Evolutionary conservation across 2,797 vertebrate species (phyloP).

Genomic region (Crossoptilon crossoptilon): DNA sequence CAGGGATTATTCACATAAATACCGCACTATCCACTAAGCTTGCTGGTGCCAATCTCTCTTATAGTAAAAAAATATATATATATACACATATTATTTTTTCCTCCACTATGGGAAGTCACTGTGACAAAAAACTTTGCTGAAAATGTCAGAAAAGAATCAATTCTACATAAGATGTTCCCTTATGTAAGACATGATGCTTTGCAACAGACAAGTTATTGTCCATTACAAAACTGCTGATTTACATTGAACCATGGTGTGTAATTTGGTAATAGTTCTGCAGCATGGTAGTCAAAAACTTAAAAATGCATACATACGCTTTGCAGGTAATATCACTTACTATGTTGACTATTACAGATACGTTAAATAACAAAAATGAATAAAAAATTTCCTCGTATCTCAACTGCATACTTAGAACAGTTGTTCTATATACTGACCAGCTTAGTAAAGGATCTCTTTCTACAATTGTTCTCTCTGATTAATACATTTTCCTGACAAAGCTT

Average conservation of each 20-base stretch:
- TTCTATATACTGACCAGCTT: background rate
- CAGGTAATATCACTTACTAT: background rate
- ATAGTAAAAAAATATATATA: background rate
- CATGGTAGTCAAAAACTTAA: background rate
- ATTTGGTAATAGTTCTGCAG: background rate
- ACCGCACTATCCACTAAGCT: background rate
- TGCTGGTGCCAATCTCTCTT: background rate
- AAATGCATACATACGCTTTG: background rate
- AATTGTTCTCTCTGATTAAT: background rate
- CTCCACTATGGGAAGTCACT: background rate
- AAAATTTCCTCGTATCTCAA: background rate
- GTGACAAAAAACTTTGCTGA: background rate
- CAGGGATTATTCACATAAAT: background rate
- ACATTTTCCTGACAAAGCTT: background rate
- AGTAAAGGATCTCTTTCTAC: background rate
- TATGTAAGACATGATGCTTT: background rate
- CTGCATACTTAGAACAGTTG: background rate
- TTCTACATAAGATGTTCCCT: accelerated
- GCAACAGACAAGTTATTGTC: background rate
- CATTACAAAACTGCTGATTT: background rate
- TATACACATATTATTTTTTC: too few relatives aligned
- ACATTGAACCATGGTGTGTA: accelerated
- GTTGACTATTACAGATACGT: background rate
- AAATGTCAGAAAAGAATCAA: background rate
- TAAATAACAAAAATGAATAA: background rate